Conservation (phyloP, 2,113 vertebrate species). For the Pelecanoides urinatrix region DNA sequence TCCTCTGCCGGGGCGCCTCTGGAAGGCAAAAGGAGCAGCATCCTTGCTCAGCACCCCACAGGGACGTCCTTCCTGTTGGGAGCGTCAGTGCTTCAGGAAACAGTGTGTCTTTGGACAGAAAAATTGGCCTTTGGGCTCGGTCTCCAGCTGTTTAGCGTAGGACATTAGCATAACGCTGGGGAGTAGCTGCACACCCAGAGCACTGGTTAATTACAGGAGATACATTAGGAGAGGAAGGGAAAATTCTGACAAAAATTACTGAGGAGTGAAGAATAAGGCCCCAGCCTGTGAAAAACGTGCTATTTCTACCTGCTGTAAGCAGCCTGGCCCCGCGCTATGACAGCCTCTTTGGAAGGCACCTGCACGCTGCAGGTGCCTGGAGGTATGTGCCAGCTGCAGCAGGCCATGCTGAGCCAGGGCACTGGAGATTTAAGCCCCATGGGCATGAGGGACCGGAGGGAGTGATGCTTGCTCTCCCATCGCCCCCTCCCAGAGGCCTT, state of each 20-base stretch:
- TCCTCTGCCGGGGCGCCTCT: background rate
- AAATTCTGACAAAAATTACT: background rate
- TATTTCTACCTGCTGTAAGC: background rate
- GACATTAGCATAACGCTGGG: background rate
- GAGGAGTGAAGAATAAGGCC: background rate
- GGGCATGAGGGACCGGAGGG: background rate
- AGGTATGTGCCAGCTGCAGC: background rate
- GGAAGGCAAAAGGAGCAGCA: background rate
- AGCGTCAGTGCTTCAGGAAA: background rate
- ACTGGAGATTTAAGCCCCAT: background rate
- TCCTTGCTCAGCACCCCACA: background rate
- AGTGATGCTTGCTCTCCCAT: background rate
- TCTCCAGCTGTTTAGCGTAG: background rate
- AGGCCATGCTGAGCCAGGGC: background rate
- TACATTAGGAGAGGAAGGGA: background rate
- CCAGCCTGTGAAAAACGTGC: background rate
- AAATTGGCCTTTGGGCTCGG: background rate
- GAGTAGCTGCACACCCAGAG: background rate
- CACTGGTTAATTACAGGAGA: background rate
- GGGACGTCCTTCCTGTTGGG: too few relatives aligned
- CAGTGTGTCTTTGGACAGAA: background rate
- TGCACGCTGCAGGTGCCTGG: background rate
- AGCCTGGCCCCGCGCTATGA: background rate
- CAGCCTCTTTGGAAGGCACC: background rate
- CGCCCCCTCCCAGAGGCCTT: background rate